Base-by-base conservation (phyloP, 2,888 invertebrate species). In the Trachelus tabidus region DNA sequence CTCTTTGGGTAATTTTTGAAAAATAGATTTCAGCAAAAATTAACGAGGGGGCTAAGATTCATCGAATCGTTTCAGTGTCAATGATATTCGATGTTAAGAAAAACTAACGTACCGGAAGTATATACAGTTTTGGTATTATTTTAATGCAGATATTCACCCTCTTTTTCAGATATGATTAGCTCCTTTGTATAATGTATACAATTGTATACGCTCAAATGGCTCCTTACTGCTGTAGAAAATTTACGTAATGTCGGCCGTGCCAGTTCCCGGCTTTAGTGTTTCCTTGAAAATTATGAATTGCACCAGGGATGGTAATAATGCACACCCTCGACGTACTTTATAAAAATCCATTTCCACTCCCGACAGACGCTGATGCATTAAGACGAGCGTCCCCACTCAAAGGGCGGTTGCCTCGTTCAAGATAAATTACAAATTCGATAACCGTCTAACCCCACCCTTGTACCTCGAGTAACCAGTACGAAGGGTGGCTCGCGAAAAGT, bases 381-480 rank as follows among this genome's bases (percentile, higher is more conserved):
- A 81, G 80, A 77, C 30, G 81, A 76, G 80, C 78, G 81, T 79
- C 78, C 77, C 76, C 82, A 80, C 81, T 79, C 77, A 79, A 75
- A 75, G 74, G 79, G 73, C 76, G 79, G 34, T 37, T 40, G 68
- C 71, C 68, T 71, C 33, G 56, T 56, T 56, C 56, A 76, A 79
- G 84, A 85, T 85, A 86, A 87, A 86, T 85, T 83, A 82, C 83
- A 83, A 85, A 83, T 85, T 85, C 81, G 84, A 84, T 85, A 85
- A 83, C 81, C 82, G 76, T 81, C 81, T 73, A 73, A 79, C 75
- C 34, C 76, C 71, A 34, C 30, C 71, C 31, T 15, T 71, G 71
- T 71, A 34, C 33, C 56, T 23, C 56, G 56, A 56, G 56, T 15
- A 56, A 56, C 56, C 56, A 23, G 71, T 12, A 71, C 6, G 34